Conservation (phyloP, 2,888 invertebrate species). For the Himalopsyche kuldschensis region DNA sequence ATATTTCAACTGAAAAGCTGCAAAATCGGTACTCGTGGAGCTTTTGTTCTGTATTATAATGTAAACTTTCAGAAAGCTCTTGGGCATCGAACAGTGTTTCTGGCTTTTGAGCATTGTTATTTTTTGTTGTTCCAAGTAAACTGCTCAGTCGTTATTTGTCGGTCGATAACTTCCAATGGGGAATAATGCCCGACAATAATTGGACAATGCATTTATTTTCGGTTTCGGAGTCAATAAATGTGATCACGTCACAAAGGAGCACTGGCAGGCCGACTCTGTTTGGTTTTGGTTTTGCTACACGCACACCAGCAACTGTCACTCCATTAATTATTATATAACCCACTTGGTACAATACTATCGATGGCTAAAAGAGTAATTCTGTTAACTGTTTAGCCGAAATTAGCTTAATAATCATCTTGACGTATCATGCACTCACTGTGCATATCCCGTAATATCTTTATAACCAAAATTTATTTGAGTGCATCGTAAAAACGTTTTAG, state of each 20-base stretch:
- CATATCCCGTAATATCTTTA: too few species aligned
- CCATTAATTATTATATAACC: too few species aligned
- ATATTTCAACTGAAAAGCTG: neutral
- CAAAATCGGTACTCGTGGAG: neutral
- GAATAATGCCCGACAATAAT: constrained; percentile 36
- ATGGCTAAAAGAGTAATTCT: too few species aligned
- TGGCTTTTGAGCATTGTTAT: neutral
- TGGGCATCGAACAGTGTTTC: neutral
- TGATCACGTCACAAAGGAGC: constrained; percentile 4
- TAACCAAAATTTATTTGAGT: too few species aligned
- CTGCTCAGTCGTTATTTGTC: constrained; percentile 33
- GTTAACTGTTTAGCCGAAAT: too few species aligned
- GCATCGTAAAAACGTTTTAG: too few species aligned
- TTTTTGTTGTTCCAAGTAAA: neutral
- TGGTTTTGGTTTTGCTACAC: neutral
- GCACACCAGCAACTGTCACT: neutral
- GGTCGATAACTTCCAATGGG: constrained; percentile 35
- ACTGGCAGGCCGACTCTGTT: constrained; percentile 13
- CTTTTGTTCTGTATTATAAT: neutral
- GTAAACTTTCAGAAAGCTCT: neutral
- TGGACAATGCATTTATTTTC: constrained; percentile 38
- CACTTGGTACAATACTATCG: too few species aligned
- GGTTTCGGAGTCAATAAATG: constrained; percentile 36
- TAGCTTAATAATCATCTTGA: too few species aligned
- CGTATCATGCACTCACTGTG: too few species aligned